These are phyloP conservation scores for Pseudopleuronectes americanus DNA, from an alignment of 2,797 vertebrate species.

Conservation along the genomic window DNA sequence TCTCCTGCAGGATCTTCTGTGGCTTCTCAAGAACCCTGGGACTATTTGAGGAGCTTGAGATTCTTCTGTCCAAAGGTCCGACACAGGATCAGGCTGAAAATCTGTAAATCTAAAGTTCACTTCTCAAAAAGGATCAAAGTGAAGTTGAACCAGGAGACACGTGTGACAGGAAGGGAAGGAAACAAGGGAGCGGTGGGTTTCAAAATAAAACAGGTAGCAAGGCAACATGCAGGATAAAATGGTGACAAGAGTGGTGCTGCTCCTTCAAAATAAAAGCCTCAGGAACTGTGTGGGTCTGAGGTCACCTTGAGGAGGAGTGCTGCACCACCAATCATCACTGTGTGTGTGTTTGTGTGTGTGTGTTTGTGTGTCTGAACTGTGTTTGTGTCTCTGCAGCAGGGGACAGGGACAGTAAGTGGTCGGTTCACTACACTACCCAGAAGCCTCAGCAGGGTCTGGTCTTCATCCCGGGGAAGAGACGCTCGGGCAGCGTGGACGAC, in stretches of 20 bases:
- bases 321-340: slow-evolving; percentile 13
- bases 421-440: slow-evolving; percentile 92
- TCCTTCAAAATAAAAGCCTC: slow-evolving; percentile 41
- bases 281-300: slow-evolving; percentile 18
- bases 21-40: neutral
- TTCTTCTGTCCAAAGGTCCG: too few relatives aligned
- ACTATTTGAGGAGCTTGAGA: neutral
- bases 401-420: slow-evolving; percentile 93
- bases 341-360: slow-evolving; percentile 18
- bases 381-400: slow-evolving; percentile 80
- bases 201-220: too few relatives aligned
- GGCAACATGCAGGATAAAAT: too few relatives aligned
- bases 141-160: too few relatives aligned
- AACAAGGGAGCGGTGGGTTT: too few relatives aligned
- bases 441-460: slow-evolving; percentile 93
- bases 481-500: slow-evolving; percentile 44
- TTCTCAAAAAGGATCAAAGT: too few relatives aligned
- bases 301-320: slow-evolving; percentile 63
- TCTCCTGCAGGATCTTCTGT: neutral
- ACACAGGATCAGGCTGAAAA: too few relatives aligned
- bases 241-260: neutral
- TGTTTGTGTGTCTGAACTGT: slow-evolving; percentile 7
- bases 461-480: slow-evolving; percentile 85
- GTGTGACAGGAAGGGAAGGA: too few relatives aligned
- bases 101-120: too few relatives aligned